Conservation (phyloP, 92 coral and sea anemone species). For the Paramuricea clavata region DNA sequence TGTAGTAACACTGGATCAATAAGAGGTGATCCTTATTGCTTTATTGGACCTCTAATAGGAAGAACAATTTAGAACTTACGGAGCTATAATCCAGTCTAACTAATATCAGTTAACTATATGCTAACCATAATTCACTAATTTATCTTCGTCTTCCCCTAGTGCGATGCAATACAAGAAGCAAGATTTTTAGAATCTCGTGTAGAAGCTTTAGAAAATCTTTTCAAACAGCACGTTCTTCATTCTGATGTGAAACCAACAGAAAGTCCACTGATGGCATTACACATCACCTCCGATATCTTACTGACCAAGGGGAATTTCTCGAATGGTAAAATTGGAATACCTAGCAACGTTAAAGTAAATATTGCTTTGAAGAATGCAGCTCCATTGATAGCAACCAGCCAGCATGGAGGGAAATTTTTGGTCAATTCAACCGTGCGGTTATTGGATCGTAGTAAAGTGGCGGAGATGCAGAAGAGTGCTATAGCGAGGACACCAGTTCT, state of each 20-base stretch:
- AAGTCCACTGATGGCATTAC: constrained; percentile 23
- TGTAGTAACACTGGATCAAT: too few relatives aligned
- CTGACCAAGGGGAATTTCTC: constrained; percentile 27
- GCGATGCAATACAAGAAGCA: constrained; percentile 17
- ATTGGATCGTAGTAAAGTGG: background rate
- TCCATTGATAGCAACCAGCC: background rate
- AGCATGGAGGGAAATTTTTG: constrained; percentile 30
- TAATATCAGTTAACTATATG: too few relatives aligned
- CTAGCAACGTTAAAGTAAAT: constrained; percentile 23
- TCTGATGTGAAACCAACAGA: background rate
- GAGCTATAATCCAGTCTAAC: too few relatives aligned
- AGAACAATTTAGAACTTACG: too few relatives aligned
- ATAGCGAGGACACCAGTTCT: background rate
- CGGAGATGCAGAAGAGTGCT: background rate
- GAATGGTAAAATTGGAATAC: background rate
- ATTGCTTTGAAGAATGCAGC: constrained; percentile 31
- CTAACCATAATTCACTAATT: background rate
- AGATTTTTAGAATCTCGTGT: constrained; percentile 25
- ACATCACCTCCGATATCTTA: constrained; percentile 50
- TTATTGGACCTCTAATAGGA: too few relatives aligned
- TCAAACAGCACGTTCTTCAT: background rate
- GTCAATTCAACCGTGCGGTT: constrained; percentile 19
- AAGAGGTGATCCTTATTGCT: too few relatives aligned
- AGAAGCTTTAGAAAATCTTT: constrained; percentile 16
- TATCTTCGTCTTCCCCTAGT: background rate